Evolutionary conservation across 1,140 invertebrate species (phyloP).

Genomic region (Maconellicoccus hirsutus): DNA sequence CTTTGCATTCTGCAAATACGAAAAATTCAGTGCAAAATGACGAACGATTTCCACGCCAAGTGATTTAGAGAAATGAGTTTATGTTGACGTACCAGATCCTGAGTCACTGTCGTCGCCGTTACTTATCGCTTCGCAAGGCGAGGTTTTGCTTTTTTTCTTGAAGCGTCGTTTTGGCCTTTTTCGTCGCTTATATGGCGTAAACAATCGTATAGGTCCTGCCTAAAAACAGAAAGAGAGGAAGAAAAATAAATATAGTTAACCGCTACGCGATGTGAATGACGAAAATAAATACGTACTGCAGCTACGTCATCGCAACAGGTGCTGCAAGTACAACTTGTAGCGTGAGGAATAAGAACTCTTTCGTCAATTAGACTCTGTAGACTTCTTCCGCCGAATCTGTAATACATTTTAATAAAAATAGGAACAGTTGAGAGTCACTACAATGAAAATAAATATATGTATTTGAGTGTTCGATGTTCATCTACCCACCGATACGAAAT

Average conservation of each 20-base stretch:
- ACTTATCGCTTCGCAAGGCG: slow-evolving; percentile 25
- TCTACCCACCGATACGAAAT: too few species aligned
- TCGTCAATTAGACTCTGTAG: slow-evolving; percentile 85
- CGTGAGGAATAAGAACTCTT: slow-evolving; percentile 79
- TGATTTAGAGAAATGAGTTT: not conserved
- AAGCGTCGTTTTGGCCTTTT: slow-evolving; percentile 43
- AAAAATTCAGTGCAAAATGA: too few species aligned
- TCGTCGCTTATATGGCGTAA: slow-evolving; percentile 81
- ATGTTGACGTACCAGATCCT: slow-evolving; percentile 24
- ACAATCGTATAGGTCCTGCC: slow-evolving; percentile 76
- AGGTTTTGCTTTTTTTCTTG: slow-evolving; percentile 26
- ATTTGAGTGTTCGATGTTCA: too few species aligned
- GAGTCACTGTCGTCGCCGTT: slow-evolving; percentile 31
- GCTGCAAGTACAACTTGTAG: slow-evolving; percentile 87
- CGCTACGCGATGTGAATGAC: not conserved
- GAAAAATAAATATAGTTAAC: not conserved
- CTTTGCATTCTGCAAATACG: not conserved
- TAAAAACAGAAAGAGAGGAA: slow-evolving; percentile 33
- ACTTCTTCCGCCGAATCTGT: slow-evolving; percentile 73
- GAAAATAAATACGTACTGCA: slow-evolving; percentile 46
- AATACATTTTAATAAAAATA: too few species aligned
- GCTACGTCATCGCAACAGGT: slow-evolving; percentile 87
- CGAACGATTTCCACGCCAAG: too few species aligned
- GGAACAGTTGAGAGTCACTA: too few species aligned
- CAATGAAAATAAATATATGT: too few species aligned